Percentiles rank a stretch among this genome's conserved stretches.
Conservation (phyloP, 2,888 invertebrate genomes). For the Epistrophe eligans region DNA sequence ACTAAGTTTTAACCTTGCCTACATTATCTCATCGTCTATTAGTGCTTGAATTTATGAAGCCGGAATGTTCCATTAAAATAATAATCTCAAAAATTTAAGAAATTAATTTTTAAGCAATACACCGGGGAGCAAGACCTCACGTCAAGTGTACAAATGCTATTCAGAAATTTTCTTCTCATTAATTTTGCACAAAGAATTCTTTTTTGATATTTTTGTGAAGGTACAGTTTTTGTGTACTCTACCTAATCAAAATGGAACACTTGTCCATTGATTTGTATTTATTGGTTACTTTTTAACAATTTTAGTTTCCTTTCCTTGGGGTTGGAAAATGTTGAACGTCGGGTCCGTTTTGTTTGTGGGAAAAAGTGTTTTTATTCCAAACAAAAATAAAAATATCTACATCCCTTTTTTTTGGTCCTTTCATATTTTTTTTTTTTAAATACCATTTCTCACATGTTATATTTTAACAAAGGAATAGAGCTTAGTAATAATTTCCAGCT, state of each 20-base stretch:
- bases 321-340: neutral
- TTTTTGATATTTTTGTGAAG: neutral
- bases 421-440: neutral
- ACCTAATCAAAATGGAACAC: slow-evolving; percentile 8
- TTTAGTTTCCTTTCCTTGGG: neutral
- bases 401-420: neutral
- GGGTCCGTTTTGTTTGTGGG: neutral
- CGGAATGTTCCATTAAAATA: too few relatives aligned
- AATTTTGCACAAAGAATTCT: slow-evolving; percentile 32
- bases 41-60: too few relatives aligned
- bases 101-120: too few relatives aligned
- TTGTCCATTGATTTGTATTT: slow-evolving; percentile 47
- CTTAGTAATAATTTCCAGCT: neutral
- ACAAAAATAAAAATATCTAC: neutral
- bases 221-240: slow-evolving; percentile 11
- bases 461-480: neutral
- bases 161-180: neutral
- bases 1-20: too few relatives aligned
- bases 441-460: neutral
- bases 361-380: neutral
- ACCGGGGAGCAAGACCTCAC: too few relatives aligned
- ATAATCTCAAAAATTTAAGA: too few relatives aligned
- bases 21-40: too few relatives aligned
- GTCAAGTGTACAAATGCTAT: too few relatives aligned
- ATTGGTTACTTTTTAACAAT: slow-evolving; percentile 20